Conservation (phyloP, 2,888 invertebrate species). For the Ceraclea dissimilis region DNA sequence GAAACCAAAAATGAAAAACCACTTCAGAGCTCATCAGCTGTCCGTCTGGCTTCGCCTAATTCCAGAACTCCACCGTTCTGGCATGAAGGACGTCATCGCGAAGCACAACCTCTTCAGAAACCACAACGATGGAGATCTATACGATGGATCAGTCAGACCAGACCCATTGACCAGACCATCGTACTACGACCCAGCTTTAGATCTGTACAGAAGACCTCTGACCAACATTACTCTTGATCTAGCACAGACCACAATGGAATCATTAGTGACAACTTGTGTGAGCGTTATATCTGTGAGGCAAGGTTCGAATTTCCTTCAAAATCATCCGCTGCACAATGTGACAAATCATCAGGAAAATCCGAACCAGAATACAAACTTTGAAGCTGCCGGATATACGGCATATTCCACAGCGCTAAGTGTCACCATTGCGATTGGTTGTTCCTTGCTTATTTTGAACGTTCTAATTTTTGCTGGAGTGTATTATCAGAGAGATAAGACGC, state of each 20-base stretch:
- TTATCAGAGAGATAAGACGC: slow-evolving; percentile 70
- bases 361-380: slow-evolving; percentile 59
- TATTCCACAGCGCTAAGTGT: slow-evolving; percentile 71
- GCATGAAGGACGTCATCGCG: slow-evolving; percentile 83
- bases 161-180: slow-evolving; percentile 67
- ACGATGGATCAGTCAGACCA: slow-evolving; percentile 82
- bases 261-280: slow-evolving; percentile 62
- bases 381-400: slow-evolving; percentile 68
- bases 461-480: slow-evolving; percentile 79
- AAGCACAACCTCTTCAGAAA: slow-evolving; percentile 86
- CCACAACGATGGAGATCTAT: slow-evolving; percentile 81
- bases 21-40: slow-evolving; percentile 93
- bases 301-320: slow-evolving; percentile 45
- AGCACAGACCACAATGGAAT: slow-evolving; percentile 52
- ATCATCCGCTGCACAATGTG: slow-evolving; percentile 32
- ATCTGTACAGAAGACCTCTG: slow-evolving; percentile 55
- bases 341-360: slow-evolving; percentile 31
- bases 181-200: slow-evolving; percentile 55
- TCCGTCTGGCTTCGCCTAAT: slow-evolving; percentile 93
- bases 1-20: slow-evolving; percentile 89
- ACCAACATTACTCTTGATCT: slow-evolving; percentile 48
- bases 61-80: slow-evolving; percentile 82
- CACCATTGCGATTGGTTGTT: slow-evolving; percentile 75
- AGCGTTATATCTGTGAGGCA: slow-evolving; percentile 65
- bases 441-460: slow-evolving; percentile 71